Percentiles rank a stretch among this genome's conserved stretches.
phyloP scores from a whole-genome alignment of 2,113 vertebrate species.

The Circaetus cinerascens region DNA sequence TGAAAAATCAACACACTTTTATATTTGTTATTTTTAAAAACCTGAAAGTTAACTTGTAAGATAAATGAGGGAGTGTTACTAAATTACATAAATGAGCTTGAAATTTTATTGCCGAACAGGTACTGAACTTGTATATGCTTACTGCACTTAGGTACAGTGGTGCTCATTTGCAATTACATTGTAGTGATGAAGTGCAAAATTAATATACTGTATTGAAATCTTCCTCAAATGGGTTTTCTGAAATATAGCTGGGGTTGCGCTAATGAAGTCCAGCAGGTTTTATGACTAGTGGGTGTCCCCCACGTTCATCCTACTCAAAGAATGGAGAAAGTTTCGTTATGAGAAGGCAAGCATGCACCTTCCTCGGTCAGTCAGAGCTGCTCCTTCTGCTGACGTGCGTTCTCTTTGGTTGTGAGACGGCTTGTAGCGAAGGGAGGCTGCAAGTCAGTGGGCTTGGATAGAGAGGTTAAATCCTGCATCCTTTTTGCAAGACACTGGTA shows the following conservation, averaged over 20 bases:
- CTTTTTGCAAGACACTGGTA: background rate
- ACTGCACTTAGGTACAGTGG: background rate
- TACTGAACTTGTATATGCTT: background rate
- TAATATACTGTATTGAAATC: background rate
- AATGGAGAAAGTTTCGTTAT: background rate
- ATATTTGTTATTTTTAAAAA: background rate
- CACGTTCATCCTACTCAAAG: background rate
- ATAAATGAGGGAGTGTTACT: background rate
- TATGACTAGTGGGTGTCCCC: background rate
- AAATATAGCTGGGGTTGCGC: background rate
- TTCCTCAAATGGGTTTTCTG: background rate
- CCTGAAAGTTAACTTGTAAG: background rate
- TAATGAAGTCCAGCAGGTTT: background rate
- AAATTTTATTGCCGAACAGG: background rate
- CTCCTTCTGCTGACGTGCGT: background rate
- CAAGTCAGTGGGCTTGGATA: background rate
- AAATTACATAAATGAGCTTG: background rate
- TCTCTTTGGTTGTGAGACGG: background rate
- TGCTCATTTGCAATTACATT: background rate
- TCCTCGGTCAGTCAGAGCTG: background rate
- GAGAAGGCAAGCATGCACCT: background rate
- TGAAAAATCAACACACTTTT: background rate
- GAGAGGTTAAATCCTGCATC: background rate
- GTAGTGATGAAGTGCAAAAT: background rate
- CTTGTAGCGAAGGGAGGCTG: background rate